Evolutionary conservation across 1,140 invertebrate genomes (phyloP).

Genomic region (Lamellibrachia luymesi): DNA sequence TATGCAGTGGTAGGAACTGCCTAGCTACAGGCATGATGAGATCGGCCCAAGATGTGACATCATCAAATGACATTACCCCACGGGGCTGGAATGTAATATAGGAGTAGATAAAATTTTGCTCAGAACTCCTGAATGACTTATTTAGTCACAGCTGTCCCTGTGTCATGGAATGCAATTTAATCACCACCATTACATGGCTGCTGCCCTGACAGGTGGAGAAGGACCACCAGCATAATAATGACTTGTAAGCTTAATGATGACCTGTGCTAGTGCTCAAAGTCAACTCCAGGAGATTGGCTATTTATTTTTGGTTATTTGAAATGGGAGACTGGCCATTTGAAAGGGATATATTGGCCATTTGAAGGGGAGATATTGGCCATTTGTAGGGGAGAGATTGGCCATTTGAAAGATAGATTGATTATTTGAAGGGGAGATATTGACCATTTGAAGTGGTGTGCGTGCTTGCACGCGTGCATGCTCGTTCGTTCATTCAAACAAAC

Average conservation of each 20-base stretch:
- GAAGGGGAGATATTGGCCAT: not conserved
- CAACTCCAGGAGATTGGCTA: no score
- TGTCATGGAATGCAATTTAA: not conserved
- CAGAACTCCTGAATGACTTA: not conserved
- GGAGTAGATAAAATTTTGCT: not conserved
- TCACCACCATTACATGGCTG: not conserved
- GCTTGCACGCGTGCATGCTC: not conserved
- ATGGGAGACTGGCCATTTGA: not conserved
- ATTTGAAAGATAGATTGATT: not conserved
- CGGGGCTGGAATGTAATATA: not conserved
- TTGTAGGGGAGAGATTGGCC: not conserved
- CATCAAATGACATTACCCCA: not conserved
- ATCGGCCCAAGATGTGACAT: not conserved
- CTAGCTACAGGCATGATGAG: not conserved
- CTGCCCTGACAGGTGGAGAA: not conserved
- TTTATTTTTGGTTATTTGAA: no score
- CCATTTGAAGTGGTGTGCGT: not conserved
- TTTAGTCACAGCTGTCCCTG: not conserved
- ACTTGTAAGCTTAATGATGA: not conserved
- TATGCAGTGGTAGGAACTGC: not conserved
- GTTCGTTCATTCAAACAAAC: no score
- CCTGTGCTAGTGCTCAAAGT: not conserved
- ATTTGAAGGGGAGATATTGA: not conserved
- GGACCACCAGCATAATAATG: not conserved
- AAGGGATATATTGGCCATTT: not conserved